phyloP scores from a whole-genome alignment of 2,797 vertebrate species.

The Microchirus variegatus region DNA sequence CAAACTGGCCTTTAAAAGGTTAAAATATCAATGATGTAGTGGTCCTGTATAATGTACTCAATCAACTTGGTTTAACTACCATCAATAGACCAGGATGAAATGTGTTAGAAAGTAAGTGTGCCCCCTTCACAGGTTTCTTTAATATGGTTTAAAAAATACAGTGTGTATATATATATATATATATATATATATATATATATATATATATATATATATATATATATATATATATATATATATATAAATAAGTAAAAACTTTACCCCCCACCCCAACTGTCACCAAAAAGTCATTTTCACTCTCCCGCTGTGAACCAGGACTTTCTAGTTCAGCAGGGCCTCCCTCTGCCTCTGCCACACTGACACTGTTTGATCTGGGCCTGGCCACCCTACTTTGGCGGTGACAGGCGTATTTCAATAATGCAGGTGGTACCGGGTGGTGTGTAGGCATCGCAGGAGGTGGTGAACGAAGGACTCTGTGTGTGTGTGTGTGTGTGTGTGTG shows the following conservation, averaged over 20 bases:
- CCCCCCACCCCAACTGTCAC: slow-evolving; percentile 29
- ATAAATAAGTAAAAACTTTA: background rate
- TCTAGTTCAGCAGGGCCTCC: slow-evolving; percentile 39
- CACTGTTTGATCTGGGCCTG: slow-evolving; percentile 43
- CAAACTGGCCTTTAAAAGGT: no score
- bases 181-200: background rate
- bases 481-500: slow-evolving; percentile 1
- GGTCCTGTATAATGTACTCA: no score
- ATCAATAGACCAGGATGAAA: no score
- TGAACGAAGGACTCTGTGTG: slow-evolving; percentile 6
- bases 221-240: background rate
- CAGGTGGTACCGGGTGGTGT: slow-evolving; percentile 26
- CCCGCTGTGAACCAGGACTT: slow-evolving; percentile 29
- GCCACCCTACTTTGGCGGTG: slow-evolving; percentile 23
- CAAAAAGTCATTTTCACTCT: slow-evolving; percentile 23
- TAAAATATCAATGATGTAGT: no score
- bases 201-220: background rate
- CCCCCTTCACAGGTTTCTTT: background rate
- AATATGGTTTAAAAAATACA: background rate
- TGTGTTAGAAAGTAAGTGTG: no score
- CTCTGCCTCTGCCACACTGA: slow-evolving; percentile 28
- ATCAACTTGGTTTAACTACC: no score
- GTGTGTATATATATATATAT: background rate
- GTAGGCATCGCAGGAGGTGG: slow-evolving; percentile 15
- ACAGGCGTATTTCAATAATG: slow-evolving; percentile 53